Percentiles rank a stretch among this genome's conserved stretches.
Evolutionary conservation across 2,888 invertebrate species (phyloP).

Genomic region (Scaptomyza caliginosa): DNA sequence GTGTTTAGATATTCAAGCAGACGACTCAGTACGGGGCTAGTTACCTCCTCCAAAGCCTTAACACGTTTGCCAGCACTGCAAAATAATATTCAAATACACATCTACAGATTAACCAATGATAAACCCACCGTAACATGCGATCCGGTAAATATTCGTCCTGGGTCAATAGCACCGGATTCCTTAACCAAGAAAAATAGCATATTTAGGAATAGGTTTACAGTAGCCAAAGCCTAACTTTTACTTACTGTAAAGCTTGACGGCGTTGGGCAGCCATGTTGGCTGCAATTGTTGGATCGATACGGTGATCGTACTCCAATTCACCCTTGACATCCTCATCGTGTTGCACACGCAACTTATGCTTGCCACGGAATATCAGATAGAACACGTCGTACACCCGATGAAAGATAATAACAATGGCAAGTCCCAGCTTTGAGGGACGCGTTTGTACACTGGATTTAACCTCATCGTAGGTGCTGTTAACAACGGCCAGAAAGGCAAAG

Average conservation of each 20-base stretch:
- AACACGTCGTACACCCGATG: constrained; percentile 10
- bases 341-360: neutral
- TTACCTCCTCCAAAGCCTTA: constrained; percentile 15
- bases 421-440: neutral
- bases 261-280: neutral
- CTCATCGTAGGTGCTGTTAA: constrained; percentile 40
- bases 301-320: neutral
- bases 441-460: neutral
- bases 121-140: constrained; percentile 25
- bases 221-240: neutral
- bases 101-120: neutral
- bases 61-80: constrained; percentile 13
- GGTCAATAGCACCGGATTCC: neutral
- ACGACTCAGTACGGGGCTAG: neutral
- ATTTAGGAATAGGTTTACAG: neutral
- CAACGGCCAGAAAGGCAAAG: constrained; percentile 44
- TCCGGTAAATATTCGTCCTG: constrained; percentile 25
- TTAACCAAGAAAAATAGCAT: neutral
- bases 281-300: neutral
- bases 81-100: neutral
- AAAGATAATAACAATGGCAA: constrained; percentile 5
- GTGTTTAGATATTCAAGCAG: neutral
- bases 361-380: neutral
- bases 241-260: constrained; percentile 1
- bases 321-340: constrained; percentile 6